Base-by-base conservation (phyloP, 2,888 invertebrate species). In the Megamerina dolium region DNA sequence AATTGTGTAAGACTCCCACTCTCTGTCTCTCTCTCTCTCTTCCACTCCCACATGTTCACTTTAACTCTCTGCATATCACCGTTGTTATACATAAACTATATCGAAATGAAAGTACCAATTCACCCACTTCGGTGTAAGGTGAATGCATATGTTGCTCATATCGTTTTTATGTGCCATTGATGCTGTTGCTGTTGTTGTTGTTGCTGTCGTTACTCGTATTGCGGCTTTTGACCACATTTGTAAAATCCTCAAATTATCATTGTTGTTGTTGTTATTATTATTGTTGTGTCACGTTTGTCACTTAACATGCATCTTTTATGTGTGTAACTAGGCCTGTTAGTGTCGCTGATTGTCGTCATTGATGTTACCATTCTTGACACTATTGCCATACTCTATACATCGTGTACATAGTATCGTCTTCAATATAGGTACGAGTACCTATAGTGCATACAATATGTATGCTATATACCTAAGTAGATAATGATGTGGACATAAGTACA, bases 261-360 rank as follows among this genome's bases (percentile, higher is more conserved):
- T 38, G 41, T 27, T 41, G 16, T 21, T 37, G 33, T 41, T 40
- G 32, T 41, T 16, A 21, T 45, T 47, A 37, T 39, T 47, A 41
- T 48, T 45, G 41, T 41, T 38, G 45, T 48, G 45, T 47, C 50
- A 50, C 45, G 48, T 50, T 50, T 50, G 45, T 50, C 47, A 50
- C 48, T 50, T 51, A 42, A 45, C 45, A 51, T 51, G 50, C 48
- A 44, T 46, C 50, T 42, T 41, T 51, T 42, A 43, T 37, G 46
- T 43, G 44, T 40, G 45, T 51, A 51, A 48, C 50, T 48, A 46
- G 48, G 48, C 50, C 48, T 48, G 50, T 51, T 48, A 51, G 48
- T 51, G 48, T 48, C 50, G 31, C 20, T 34, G 17, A 34, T 34
- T 18, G 6, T 10, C 8, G 23, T 23, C 10, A n/a, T n/a, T n/a